Base-by-base conservation (phyloP, 2,888 invertebrate species). In the Andrena flavipes region DNA sequence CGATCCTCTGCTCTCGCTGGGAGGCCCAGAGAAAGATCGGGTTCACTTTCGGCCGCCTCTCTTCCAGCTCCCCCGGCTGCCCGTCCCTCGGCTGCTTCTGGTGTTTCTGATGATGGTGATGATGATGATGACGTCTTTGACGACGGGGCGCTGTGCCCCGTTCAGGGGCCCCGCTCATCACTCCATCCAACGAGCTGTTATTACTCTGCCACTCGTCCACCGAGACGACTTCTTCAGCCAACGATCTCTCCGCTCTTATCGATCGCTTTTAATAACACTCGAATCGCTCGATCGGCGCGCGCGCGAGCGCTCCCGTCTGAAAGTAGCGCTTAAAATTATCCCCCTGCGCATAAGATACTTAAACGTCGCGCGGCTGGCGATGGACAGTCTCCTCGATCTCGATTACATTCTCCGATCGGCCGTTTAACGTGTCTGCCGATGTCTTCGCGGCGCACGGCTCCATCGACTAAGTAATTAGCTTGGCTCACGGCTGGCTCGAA, bases 1-100 rank as follows among this genome's bases (percentile, higher is more conserved):
- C 96, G 94, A 98, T 97, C 93, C 96, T 96, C 84, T 97, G 97
- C 94, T 97, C 97, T 90, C 96, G 96, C 94, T 97, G 97, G 92
- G 97, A 96, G 84, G 97, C 97, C 97, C 97, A 98, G 88, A 98
- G 95, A 94, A 98, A 98, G 87, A 98, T 97, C 87, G 97, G 97
- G 92, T 97, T 97, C 89, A 97, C 96, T 82, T 93, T 94, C 80
- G 96, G 96, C 89, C 97, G 95, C 90, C 94, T 94, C 92, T 95
- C 93, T 72, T 95, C 94, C 90, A 93, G 91, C 80, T 94, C 94
- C 60, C 88, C 87, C 59, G 82, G 74, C 26, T 85, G 86, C 68
- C 88, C 78, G 3, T 80, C 78, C 1, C 80, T 85, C 49, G 68
- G 60, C 59, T 80, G 85, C 54, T 88, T 85, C 35, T 90, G 91